Evolutionary conservation across 2,113 vertebrate species (phyloP).

Genomic region (Epinephelus lanceolatus): DNA sequence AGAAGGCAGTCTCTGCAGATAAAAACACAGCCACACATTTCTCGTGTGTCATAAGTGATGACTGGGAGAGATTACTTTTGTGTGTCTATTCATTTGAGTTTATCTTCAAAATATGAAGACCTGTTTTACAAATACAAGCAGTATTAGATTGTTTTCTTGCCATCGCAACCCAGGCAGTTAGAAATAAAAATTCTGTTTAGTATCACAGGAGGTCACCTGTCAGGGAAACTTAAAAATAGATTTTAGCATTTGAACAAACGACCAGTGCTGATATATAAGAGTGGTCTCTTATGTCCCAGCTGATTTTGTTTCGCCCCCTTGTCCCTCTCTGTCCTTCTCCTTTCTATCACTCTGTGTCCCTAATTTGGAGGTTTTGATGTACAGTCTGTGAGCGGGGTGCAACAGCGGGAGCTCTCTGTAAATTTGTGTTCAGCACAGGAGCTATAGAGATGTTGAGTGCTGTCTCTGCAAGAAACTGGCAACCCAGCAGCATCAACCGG

Average conservation of each 20-base stretch:
- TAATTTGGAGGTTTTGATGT: slow-evolving; percentile 18
- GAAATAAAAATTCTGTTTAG: neutral
- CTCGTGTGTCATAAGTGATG: too few species aligned
- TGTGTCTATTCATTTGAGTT: too few species aligned
- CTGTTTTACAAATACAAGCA: neutral
- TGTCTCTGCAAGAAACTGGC: slow-evolving; percentile 45
- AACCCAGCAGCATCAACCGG: slow-evolving; percentile 30
- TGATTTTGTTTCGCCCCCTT: neutral
- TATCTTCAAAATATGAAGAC: too few species aligned
- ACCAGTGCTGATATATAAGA: neutral
- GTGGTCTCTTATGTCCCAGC: neutral
- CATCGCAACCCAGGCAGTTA: neutral
- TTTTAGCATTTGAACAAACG: neutral
- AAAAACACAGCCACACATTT: too few species aligned
- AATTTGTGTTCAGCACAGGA: slow-evolving; percentile 53
- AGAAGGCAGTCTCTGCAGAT: too few species aligned
- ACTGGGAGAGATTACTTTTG: too few species aligned
- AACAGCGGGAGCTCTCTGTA: slow-evolving; percentile 36
- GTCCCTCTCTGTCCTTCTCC: neutral
- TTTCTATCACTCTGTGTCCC: neutral
- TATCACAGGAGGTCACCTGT: neutral
- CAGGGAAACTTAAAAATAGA: neutral
- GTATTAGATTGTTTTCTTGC: neutral
- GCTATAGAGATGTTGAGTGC: slow-evolving; percentile 47
- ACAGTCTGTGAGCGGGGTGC: neutral